These are phyloP conservation scores for Taenaris catops DNA, from an alignment of 2,888 invertebrate species.

Conservation along the genomic window DNA sequence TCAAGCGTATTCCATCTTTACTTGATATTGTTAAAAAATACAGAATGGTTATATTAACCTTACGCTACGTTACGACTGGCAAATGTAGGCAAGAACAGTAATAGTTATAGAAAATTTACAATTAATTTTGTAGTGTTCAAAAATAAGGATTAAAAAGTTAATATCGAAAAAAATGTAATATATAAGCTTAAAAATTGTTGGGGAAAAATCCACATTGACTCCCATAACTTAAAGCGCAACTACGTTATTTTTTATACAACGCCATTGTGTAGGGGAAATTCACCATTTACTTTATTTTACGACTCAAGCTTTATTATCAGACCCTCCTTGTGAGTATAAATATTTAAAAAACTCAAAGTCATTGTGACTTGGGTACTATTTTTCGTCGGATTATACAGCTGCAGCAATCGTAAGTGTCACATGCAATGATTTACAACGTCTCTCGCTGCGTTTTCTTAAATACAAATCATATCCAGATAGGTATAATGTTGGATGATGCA, in stretches of 20 bases:
- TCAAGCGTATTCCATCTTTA: too few species aligned
- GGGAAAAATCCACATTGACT: constrained; percentile 8
- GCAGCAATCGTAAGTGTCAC: constrained; percentile 57
- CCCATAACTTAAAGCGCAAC: not conserved
- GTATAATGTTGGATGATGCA: constrained; percentile 50
- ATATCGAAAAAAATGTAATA: too few species aligned
- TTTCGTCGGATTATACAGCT: constrained; percentile 51
- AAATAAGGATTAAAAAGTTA: too few species aligned
- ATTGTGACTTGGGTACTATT: constrained; percentile 38
- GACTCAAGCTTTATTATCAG: constrained; percentile 24
- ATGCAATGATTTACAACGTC: constrained; percentile 60
- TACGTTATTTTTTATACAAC: constrained; percentile 6
- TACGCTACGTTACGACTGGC: too few species aligned
- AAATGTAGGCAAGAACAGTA: too few species aligned
- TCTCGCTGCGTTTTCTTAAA: constrained; percentile 60
- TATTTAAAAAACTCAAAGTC: constrained; percentile 25
- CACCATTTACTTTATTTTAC: constrained; percentile 11
- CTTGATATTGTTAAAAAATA: too few species aligned
- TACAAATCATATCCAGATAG: constrained; percentile 60
- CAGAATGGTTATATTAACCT: too few species aligned
- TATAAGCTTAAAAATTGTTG: too few species aligned
- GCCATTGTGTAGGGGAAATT: constrained; percentile 6
- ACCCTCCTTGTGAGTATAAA: constrained; percentile 25
- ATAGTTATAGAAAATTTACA: too few species aligned
- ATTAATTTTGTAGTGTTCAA: too few species aligned